These are phyloP conservation scores for Polyploca ridens DNA, from an alignment of 2,888 invertebrate genomes.

Conservation along the genomic window DNA sequence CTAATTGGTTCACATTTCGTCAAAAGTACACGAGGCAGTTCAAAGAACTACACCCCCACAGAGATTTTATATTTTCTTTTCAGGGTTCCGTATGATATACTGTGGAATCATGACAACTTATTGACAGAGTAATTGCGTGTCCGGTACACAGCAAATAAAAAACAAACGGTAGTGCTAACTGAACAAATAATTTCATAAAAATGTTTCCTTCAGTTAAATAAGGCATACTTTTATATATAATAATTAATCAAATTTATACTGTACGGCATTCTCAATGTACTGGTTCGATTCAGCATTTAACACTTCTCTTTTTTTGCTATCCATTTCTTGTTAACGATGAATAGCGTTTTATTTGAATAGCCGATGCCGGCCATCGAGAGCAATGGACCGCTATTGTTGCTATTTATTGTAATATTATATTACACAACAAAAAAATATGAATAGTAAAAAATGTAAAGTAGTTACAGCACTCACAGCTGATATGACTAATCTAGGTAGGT, in stretches of 20 bases:
- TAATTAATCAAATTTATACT: neutral
- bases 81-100: conserved; percentile 30
- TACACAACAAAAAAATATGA: neutral
- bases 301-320: conserved; percentile 52
- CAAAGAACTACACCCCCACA: conserved; percentile 71
- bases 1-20: conserved; percentile 28
- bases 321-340: conserved; percentile 48
- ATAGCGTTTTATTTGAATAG: conserved; percentile 56
- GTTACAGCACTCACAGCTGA: too few relatives aligned
- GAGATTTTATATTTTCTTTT: conserved; percentile 50
- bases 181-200: too few relatives aligned
- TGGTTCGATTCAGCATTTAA: conserved; percentile 5
- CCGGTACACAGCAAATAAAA: neutral
- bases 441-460: conserved; percentile 1
- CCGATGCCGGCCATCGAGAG: conserved; percentile 41
- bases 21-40: conserved; percentile 43
- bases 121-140: neutral
- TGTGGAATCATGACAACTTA: neutral
- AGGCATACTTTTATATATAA: neutral
- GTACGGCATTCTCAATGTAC: neutral
- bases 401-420: conserved; percentile 38
- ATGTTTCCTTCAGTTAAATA: neutral
- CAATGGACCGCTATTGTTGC: conserved; percentile 40
- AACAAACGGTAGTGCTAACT: too few relatives aligned
- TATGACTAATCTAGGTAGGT: neutral